These are phyloP conservation scores for Seira sanloemensis DNA, from an alignment of 2,888 invertebrate species.

Conservation along the genomic window DNA sequence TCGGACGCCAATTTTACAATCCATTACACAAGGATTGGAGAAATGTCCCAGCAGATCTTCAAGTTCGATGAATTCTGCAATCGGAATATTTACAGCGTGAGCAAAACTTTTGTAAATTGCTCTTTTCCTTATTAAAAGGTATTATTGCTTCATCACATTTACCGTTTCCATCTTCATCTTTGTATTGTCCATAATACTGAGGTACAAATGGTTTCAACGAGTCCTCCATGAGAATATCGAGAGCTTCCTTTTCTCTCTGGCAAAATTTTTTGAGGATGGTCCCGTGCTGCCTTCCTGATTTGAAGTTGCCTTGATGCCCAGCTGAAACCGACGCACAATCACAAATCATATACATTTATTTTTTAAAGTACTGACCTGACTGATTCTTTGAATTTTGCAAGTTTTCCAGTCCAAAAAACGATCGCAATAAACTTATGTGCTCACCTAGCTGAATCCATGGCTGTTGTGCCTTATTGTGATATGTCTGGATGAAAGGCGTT, in stretches of 20 bases:
- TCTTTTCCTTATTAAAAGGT: too few species aligned
- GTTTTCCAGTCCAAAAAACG: too few species aligned
- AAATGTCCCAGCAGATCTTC: slow-evolving; percentile 95
- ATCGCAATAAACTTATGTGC: too few species aligned
- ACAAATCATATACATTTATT: neutral
- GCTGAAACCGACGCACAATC: too few species aligned
- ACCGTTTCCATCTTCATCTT: slow-evolving; percentile 75
- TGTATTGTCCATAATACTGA: slow-evolving; percentile 87
- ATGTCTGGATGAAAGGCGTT: slow-evolving; percentile 97
- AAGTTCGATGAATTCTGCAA: slow-evolving; percentile 88
- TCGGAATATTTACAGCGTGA: neutral
- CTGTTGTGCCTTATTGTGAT: slow-evolving; percentile 92
- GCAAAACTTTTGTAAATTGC: neutral
- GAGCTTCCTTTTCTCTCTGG: slow-evolving; percentile 91
- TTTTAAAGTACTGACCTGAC: slow-evolving; percentile 86
- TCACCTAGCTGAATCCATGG: slow-evolving; percentile 97
- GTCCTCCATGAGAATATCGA: slow-evolving; percentile 92
- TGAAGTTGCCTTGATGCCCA: slow-evolving; percentile 73
- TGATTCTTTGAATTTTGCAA: too few species aligned
- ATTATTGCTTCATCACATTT: slow-evolving; percentile 10
- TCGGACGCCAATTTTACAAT: slow-evolving; percentile 95
- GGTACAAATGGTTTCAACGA: slow-evolving; percentile 92
- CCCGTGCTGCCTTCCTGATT: slow-evolving; percentile 81
- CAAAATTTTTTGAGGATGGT: slow-evolving; percentile 95
- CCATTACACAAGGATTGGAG: slow-evolving; percentile 96